Evolutionary conservation across 2,888 invertebrate species (phyloP), one percentile per base, ranked within the genome.

Genomic region (Cremastobaeus sp.): DNA sequence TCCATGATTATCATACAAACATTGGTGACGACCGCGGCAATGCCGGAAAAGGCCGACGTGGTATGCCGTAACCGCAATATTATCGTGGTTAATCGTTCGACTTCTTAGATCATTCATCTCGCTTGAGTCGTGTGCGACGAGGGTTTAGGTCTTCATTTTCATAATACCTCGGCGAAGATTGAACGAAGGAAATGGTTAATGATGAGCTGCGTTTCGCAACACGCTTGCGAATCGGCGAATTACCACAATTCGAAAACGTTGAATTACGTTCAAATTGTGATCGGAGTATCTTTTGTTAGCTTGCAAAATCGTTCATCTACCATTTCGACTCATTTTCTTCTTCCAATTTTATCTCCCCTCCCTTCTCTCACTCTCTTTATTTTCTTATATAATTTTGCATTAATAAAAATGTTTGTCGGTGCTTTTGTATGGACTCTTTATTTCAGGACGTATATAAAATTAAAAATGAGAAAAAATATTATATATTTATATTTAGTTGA

Each of bases 1-100:
- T 84, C 82, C 76, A 83, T 83, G 81, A 86, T 87, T 86, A 86
- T 86, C 86, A 86, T 86, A 84, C 86, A 85, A 84, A 86, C 84
- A 86, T 85, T 82, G 85, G 83, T 82, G 84, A 84, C 81, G 80
- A 82, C 78, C 77, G 75, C 80, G 79, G 76, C 78, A 77, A 78
- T 79, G 80, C 81, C 83, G 85, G 85, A 86, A 85, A 86, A 80
- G 74, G 74, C 69, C 80, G 66, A 75, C 81, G 81, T 76, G 82
- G 81, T 82, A 66, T 57, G 72, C 69, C 71, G 59, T 71, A 78
- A 82, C 82, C 84, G 75, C 81, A 80, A 76, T 76, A 78, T 79
- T 83, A 81, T 83, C 80, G 79, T 64, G 78, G 77, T 76, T 82
- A 83, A 84, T 83, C 82, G 80, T 77, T 74, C 73, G 65, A 47